A percentile compares a stretch with the other conserved stretches of the same genome.
These are phyloP conservation scores for Cladopsammia gracilis DNA, from an alignment of 64 coral and sea anemone genomes.

Conservation along the genomic window DNA sequence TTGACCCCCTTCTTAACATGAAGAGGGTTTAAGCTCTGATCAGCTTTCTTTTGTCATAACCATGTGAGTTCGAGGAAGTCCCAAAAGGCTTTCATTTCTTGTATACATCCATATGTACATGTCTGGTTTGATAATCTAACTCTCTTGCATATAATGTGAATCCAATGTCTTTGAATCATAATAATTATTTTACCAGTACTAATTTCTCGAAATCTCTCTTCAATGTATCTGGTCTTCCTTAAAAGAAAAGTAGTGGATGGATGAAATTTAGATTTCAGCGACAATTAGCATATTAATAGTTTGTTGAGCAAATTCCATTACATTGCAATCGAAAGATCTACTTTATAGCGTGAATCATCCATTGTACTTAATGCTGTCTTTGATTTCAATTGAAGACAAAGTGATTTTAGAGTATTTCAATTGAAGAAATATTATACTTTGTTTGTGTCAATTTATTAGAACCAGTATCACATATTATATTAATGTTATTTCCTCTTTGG, in stretches of 20 bases:
- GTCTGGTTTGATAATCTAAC: neutral
- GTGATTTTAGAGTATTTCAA: neutral
- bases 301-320: conserved; percentile 38
- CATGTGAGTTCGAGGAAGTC: neutral
- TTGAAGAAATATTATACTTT: neutral
- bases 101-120: neutral
- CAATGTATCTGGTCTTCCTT: conserved; percentile 2
- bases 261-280: neutral
- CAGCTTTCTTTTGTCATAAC: neutral
- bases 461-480: neutral
- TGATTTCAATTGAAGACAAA: neutral
- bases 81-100: neutral
- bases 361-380: neutral
- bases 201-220: neutral
- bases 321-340: neutral
- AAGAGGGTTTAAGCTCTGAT: conserved; percentile 35
- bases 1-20: conserved; percentile 9
- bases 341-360: neutral
- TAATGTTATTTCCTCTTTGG: conserved; percentile 10
- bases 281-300: conserved; percentile 5
- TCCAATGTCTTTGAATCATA: neutral
- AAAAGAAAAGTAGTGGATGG: neutral
- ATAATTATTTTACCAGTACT: neutral
- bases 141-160: neutral
- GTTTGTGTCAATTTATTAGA: neutral